Percentiles rank a stretch among this genome's conserved stretches.
Evolutionary conservation across 1,140 invertebrate species (phyloP).

Genomic region (Bicyclus anynana): DNA sequence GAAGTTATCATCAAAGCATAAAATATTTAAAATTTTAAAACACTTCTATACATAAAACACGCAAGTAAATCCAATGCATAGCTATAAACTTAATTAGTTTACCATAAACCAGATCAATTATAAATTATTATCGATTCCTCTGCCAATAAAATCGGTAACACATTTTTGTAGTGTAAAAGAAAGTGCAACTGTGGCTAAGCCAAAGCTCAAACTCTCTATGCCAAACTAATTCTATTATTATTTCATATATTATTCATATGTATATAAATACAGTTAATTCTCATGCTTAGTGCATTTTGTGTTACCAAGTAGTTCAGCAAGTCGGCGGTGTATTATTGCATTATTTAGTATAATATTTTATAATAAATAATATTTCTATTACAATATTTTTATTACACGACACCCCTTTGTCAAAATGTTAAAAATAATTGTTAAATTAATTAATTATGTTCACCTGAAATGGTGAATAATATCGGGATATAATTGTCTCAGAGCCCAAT

Average conservation of each 20-base stretch:
- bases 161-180: slow-evolving; percentile 6
- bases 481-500: no score
- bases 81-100: no score
- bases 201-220: slow-evolving; percentile 7
- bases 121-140: no score
- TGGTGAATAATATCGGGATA: not conserved
- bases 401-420: no score
- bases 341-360: slow-evolving; percentile 13
- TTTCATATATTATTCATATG: slow-evolving; percentile 1
- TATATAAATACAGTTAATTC: slow-evolving; percentile 3
- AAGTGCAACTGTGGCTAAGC: slow-evolving; percentile 8
- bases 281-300: slow-evolving; percentile 13
- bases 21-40: no score
- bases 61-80: no score
- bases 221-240: not conserved
- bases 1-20: no score
- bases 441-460: no score
- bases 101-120: not conserved
- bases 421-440: no score
- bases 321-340: slow-evolving; percentile 4
- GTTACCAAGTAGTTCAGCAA: not conserved
- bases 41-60: no score
- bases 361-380: not conserved
- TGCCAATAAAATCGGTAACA: not conserved
- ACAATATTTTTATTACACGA: slow-evolving; percentile 3